Evolutionary conservation across 2,888 invertebrate genomes (phyloP).

Genomic region (Neoascia interrupta): DNA sequence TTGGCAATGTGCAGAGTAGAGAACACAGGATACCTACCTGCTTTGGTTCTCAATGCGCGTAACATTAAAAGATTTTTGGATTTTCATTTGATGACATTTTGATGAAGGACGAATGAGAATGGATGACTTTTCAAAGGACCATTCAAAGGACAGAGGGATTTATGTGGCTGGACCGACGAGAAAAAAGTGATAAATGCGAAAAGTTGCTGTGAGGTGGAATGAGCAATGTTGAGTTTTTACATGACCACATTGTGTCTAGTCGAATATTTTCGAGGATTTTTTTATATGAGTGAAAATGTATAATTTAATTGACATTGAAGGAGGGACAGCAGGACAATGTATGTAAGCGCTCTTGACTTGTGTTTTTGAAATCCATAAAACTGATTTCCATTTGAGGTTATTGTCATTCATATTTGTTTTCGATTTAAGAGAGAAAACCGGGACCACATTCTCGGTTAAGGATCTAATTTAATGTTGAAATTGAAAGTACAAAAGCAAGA

Average conservation of each 20-base stretch:
- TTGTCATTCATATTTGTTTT: constrained; percentile 18
- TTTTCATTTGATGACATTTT: constrained; percentile 61
- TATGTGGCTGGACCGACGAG: neutral
- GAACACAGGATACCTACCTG: neutral
- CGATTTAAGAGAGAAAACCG: neutral
- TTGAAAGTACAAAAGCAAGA: constrained; percentile 22
- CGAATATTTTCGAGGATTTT: neutral
- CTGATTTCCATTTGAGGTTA: neutral
- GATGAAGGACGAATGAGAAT: constrained; percentile 52
- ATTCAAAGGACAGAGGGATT: neutral
- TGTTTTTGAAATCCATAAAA: neutral
- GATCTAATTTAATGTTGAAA: constrained; percentile 23
- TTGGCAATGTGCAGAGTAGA: constrained; percentile 5
- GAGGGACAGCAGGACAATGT: too few relatives aligned
- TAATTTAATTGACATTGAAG: constrained; percentile 24
- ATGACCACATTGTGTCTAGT: constrained; percentile 20
- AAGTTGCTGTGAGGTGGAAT: constrained; percentile 1
- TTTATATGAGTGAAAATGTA: neutral
- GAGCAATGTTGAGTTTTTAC: too few relatives aligned
- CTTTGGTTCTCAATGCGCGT: constrained; percentile 4
- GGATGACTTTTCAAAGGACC: constrained; percentile 29
- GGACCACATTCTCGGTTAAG: constrained; percentile 4
- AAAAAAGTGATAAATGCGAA: constrained; percentile 1
- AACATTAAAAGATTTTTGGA: constrained; percentile 49
- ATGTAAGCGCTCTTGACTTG: neutral